Base-by-base conservation (phyloP, 2,113 vertebrate species). In the Turnix velox region DNA sequence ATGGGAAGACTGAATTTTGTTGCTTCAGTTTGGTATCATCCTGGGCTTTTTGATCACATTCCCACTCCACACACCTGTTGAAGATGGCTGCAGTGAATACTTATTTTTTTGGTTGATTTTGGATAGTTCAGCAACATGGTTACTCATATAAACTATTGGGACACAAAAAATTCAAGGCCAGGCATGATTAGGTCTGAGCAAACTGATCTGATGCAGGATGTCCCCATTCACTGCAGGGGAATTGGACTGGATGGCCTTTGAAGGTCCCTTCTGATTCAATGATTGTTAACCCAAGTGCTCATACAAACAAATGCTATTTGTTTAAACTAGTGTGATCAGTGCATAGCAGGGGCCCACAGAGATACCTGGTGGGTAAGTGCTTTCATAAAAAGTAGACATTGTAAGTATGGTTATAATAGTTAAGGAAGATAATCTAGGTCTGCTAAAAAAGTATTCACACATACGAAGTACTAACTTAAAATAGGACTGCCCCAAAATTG, bases 11-110 rank as follows among this genome's bases (percentile, higher is more conserved):
- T 1, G 1, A 35, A 61, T 84, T 84, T 84, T 71, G 2, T 67
- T 1, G 0, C 16, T 65, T 82, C 42, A 55, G 3, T 51, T 10
- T 59, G 48, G n/a, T 8, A 46, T 58, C 4, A 19, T 0, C 23
- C 8, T 23, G 18, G 7, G 2, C 18, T 43, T 83, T 75, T 79
- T 57, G 14, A 69, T 5, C 12, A 31, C 15, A 30, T 4, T 27
- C n/a, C 83, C 7, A 39, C 10, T 42, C 22, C 19, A 39, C 57
- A 30, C 8, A 15, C 67, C 12, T 46, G 8, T 25, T 48, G 18
- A 67, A 59, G 12, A 30, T 9, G 15, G 14, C 35, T 88, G 14
- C 14, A 49, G 15, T 10, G 4, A 55, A 8, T 51, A 31, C 35
- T 55, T 58, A 14, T 48, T 84, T 82, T 69, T 9, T 72, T 28